phyloP scores from a whole-genome alignment of 2,797 vertebrate genomes.

The Dallia pectoralis region DNA sequence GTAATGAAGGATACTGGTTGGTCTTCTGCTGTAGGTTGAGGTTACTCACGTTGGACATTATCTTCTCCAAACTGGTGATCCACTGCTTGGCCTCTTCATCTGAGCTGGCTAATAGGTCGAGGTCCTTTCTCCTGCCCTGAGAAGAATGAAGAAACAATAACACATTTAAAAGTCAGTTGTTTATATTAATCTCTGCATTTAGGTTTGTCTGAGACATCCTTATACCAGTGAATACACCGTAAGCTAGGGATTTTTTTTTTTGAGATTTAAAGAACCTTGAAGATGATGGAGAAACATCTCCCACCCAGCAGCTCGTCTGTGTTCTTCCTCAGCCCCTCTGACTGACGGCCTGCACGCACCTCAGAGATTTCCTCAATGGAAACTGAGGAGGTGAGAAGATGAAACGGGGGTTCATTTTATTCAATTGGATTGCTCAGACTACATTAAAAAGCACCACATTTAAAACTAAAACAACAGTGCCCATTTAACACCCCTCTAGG shows the following conservation, averaged over 20 bases:
- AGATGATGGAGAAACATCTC: constrained; percentile 88
- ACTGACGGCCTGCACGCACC: constrained; percentile 87
- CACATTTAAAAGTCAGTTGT: too few relatives aligned
- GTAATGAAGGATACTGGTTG: constrained; percentile 90
- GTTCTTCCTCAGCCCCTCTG: constrained; percentile 88
- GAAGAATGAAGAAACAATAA: constrained; percentile 85
- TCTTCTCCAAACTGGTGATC: constrained; percentile 83
- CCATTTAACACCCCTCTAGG: background rate
- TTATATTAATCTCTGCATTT: background rate
- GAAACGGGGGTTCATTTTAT: background rate
- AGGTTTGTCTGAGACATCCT: background rate
- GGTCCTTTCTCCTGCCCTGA: constrained; percentile 82
- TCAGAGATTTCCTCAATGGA: constrained; percentile 86
- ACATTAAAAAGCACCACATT: background rate
- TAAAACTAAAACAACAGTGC: background rate
- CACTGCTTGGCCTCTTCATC: constrained; percentile 86
- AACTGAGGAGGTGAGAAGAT: constrained; percentile 67
- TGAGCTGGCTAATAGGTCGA: constrained; percentile 89
- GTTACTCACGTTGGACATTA: constrained; percentile 72
- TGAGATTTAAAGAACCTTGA: constrained; percentile 55
- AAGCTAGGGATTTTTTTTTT: background rate
- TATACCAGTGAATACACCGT: background rate
- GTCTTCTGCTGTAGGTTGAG: constrained; percentile 82
- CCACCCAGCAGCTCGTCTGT: constrained; percentile 81
- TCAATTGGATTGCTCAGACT: background rate